phyloP scores from a whole-genome alignment of 2,888 invertebrate species.

The Catocala nupta region DNA sequence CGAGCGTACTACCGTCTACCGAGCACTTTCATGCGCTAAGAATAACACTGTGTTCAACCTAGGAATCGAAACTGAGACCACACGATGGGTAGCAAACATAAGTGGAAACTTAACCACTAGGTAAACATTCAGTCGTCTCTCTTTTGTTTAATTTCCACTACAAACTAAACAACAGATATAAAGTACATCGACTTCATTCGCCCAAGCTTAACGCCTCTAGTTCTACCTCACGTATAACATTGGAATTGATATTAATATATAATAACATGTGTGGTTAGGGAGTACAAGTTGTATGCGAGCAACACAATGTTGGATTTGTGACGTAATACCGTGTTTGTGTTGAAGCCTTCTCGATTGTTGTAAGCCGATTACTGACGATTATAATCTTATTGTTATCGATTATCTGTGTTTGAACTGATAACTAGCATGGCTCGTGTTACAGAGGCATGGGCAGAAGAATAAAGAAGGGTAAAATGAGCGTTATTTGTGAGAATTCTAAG shows the following conservation, averaged over 20 bases:
- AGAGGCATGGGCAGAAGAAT: no score
- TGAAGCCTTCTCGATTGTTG: conserved; percentile 3
- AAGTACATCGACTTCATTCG: conserved; percentile 20
- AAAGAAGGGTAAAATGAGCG: no score
- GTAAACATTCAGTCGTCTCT: no score
- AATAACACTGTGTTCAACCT: no score
- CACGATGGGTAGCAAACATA: no score
- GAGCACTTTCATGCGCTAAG: no score
- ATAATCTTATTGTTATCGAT: conserved; percentile 1
- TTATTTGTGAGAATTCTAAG: no score
- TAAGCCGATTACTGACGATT: conserved; percentile 10
- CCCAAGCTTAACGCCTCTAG: conserved; percentile 39
- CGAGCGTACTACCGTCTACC: no score
- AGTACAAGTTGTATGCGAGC: conserved; percentile 25
- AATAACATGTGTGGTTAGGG: conserved; percentile 55
- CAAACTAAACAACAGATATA: neutral
- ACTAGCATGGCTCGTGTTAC: neutral
- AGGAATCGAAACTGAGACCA: no score
- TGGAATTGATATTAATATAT: conserved; percentile 60
- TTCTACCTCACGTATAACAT: conserved; percentile 38
- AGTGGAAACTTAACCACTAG: no score
- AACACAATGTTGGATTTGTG: conserved; percentile 1
- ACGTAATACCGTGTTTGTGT: conserved; percentile 7
- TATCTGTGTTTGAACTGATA: neutral
- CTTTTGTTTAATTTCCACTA: no score